Evolutionary conservation across 1,140 invertebrate species (phyloP).

Genomic region (Megathymus violae): DNA sequence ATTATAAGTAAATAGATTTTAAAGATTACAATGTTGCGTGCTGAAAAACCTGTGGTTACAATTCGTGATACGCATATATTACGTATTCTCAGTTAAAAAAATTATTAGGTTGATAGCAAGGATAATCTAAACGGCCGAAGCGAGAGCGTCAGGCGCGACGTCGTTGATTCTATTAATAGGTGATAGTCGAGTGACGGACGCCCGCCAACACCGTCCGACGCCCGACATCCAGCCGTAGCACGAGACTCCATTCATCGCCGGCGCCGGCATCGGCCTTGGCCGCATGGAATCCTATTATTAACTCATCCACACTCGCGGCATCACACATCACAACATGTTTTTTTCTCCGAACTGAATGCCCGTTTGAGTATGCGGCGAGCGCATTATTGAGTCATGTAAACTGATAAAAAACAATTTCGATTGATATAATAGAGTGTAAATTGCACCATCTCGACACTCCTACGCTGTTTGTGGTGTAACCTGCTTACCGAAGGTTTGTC

Average conservation of each 20-base stretch:
- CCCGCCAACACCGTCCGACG: no score
- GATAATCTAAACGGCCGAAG: constrained; percentile 17
- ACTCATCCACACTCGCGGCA: constrained; percentile 51
- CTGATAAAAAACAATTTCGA: no score
- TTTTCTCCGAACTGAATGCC: constrained; percentile 6
- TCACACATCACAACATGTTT: constrained; percentile 25
- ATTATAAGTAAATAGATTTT: no score
- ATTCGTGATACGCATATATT: constrained; percentile 7
- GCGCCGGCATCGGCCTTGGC: constrained; percentile 60
- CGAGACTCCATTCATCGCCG: constrained; percentile 70
- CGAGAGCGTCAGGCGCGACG: constrained; percentile 38
- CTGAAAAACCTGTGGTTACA: no score
- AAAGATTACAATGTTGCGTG: no score
- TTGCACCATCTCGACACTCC: no score
- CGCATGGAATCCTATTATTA: constrained; percentile 60
- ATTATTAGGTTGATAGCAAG: no score
- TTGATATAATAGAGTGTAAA: no score
- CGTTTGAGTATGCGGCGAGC: neutral
- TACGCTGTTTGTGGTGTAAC: no score
- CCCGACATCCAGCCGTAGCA: constrained; percentile 40
- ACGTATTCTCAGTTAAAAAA: no score
- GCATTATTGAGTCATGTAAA: no score
- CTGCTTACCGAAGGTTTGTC: no score
- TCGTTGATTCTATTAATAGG: constrained; percentile 64
- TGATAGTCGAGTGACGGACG: constrained; percentile 51